Evolutionary conservation across 1,140 invertebrate species (phyloP), one percentile per base, ranked within the genome.

Genomic region (Dufourea novaeangliae): DNA sequence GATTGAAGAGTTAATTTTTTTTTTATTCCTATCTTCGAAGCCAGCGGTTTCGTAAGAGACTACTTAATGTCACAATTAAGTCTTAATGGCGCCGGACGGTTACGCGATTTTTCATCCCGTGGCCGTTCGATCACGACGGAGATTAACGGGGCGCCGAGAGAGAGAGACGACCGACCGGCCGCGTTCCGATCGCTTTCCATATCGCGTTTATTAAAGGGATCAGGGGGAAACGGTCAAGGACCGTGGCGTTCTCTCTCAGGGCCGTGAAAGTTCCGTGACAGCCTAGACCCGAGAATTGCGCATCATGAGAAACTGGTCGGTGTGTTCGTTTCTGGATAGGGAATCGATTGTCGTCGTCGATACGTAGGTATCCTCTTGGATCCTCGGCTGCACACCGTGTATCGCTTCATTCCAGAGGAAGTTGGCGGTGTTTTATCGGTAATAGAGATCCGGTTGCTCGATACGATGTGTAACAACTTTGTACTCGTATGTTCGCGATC

Each of bases 221-320:
- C 82, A 72, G 46, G 75, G n/a, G 41, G 59, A 76, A 78, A 79
- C 70, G 71, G 82, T 82, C 83, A 85, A 85, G 83, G 83, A 84
- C 78, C 82, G 22, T n/a, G 29, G 54, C 74, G 69, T 56, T 83
- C 62, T 27, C 62, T 27, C 44, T 81, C 78, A 85, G 82, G 71
- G 78, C 83, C 83, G 81, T 85, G 79, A 85, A 85, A 84, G 75
- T 85, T 72, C 69, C 69, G 78, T 81, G 74, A 85, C 68, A 84
- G 61, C 32, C 41, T 52, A 80, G 74, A 64, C 39, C 25, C 44
- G n/a, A 56, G 56, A 76, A 59, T 39, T 46, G 69, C 59, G 70
- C 74, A 84, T 84, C 81, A 84, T 81, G 82, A 85, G 82, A 85
- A 84, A 78, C 76, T 69, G 41, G 11, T 17, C n/a, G 32, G 8